phyloP scores from a whole-genome alignment of 2,888 invertebrate genomes.

The Malachius bipustulatus region DNA sequence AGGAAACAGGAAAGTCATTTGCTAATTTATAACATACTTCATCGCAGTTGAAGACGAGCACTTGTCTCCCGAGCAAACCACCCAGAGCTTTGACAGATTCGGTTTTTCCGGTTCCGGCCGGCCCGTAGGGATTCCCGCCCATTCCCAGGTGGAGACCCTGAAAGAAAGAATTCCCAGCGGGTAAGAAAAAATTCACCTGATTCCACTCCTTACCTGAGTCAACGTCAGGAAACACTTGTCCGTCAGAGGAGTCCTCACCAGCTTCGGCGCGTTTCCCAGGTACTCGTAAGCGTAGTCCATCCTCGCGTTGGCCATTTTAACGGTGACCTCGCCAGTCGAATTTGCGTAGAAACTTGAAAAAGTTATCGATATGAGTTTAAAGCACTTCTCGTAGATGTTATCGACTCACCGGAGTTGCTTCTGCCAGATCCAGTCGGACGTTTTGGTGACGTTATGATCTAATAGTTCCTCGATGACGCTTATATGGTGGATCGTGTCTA shows the following conservation, averaged over 20 bases:
- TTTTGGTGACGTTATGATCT: slow-evolving; percentile 50
- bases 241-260: slow-evolving; percentile 91
- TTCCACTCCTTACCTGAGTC: slow-evolving; percentile 72
- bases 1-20: too few relatives aligned
- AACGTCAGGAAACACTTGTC: slow-evolving; percentile 96
- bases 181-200: too few relatives aligned
- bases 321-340: slow-evolving; percentile 48
- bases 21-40: slow-evolving; percentile 61
- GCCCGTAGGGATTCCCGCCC: slow-evolving; percentile 98
- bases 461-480: slow-evolving; percentile 70
- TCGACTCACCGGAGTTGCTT: slow-evolving; percentile 67
- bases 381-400: not conserved
- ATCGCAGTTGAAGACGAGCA: slow-evolving; percentile 95
- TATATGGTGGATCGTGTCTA: slow-evolving; percentile 89
- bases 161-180: too few relatives aligned
- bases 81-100: slow-evolving; percentile 96
- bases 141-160: slow-evolving; percentile 88
- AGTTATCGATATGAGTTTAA: not conserved
- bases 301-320: slow-evolving; percentile 87
- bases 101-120: slow-evolving; percentile 98
- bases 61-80: slow-evolving; percentile 78
- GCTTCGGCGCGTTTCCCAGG: slow-evolving; percentile 88
- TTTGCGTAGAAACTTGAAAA: slow-evolving; percentile 54
- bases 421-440: slow-evolving; percentile 86
- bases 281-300: slow-evolving; percentile 97